These are phyloP conservation scores for Oryctolagus cuniculus DNA, from an alignment of 2,113 vertebrate genomes.

Conservation along the genomic window mOryCun1.1 NC_091436.1:124634001-124634500, in stretches of 20 bases:
- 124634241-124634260: neutral
- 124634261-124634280: neutral
- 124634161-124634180: neutral
- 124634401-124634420: too few relatives aligned
- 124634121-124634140: neutral
- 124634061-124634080: neutral
- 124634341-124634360: too few relatives aligned
- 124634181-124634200: neutral
- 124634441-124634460: too few relatives aligned
- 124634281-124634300: neutral
- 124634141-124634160: neutral
- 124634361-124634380: too few relatives aligned
- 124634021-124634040: neutral
- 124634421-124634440: too few relatives aligned
- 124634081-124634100: neutral
- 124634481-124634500: too few relatives aligned
- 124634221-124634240: neutral
- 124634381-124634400: too few relatives aligned
- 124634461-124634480: too few relatives aligned
- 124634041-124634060: neutral
- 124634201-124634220: neutral
- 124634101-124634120: neutral
- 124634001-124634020: slow-evolving; percentile 15
- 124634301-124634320: too few relatives aligned
- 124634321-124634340: too few relatives aligned